A percentile compares a stretch with the other conserved stretches of the same genome.
Conservation (phyloP, 2,113 vertebrate species). For the Sporophila hypoxantha region DNA sequence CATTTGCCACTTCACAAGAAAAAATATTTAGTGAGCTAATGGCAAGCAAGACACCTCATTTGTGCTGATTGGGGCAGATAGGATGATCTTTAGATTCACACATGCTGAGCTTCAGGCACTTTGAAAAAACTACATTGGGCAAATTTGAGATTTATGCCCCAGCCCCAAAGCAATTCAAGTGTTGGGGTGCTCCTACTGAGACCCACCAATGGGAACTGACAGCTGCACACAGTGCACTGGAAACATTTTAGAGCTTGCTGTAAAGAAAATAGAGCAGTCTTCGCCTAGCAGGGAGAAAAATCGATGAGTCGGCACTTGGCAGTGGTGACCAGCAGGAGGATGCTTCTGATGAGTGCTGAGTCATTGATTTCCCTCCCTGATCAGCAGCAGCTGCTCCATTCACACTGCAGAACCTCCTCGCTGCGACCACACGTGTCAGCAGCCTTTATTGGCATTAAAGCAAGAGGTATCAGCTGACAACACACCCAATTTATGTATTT, state of each 20-base stretch:
- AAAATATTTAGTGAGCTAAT: conserved; percentile 30
- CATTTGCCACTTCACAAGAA: conserved; percentile 27
- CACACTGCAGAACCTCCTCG: conserved; percentile 17
- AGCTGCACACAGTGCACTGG: conserved; percentile 3
- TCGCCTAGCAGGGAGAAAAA: conserved; percentile 47
- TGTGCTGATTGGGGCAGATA: background rate
- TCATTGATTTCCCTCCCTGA: conserved; percentile 60
- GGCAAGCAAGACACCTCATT: conserved; percentile 27
- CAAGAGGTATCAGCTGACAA: conserved; percentile 17
- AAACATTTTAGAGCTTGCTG: conserved; percentile 35
- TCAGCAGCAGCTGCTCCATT: conserved; percentile 50
- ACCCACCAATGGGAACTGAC: conserved; percentile 5
- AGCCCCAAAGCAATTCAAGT: background rate
- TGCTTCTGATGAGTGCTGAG: conserved; percentile 54
- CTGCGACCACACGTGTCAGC: background rate
- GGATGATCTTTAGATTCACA: background rate
- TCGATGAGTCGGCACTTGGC: conserved; percentile 65
- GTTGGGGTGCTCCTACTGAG: conserved; percentile 23
- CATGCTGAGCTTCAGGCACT: background rate
- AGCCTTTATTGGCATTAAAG: conserved; percentile 5
- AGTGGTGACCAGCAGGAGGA: conserved; percentile 58
- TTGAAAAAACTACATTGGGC: background rate
- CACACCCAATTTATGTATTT: conserved; percentile 13
- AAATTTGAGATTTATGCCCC: background rate
- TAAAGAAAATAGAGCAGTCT: conserved; percentile 56